Evolutionary conservation across 2,888 invertebrate genomes (phyloP), one percentile per base, ranked within the genome.

Genomic region (Polietes domitor): DNA sequence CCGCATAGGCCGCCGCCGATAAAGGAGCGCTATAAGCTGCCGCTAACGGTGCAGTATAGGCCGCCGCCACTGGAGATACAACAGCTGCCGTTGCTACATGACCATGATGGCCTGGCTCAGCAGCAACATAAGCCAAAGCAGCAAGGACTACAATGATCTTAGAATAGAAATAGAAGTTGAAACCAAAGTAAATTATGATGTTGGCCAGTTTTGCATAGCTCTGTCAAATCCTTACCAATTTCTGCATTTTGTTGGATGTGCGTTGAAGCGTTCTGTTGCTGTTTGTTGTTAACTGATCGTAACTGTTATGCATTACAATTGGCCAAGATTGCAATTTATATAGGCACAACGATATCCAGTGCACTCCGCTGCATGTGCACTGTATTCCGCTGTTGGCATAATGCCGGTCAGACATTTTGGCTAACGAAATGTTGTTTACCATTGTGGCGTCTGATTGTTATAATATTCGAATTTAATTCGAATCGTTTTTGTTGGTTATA

Each of bases 391-490:
- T 55, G 63, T 84, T 84, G 84, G 84, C 81, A 81, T n/a, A 24
- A 21, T 81, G 84, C 82, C 84, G 71, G 6, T 17, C 53, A 78
- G 81, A 75, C 75, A 72, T 73, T 63, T 84, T 84, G 82, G 82
- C 78, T 63, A 9, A 2, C 47, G 5, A n/a, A 47, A 47, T 15
- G 3, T 37, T 47, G n/a, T 47, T 47, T 7, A 47, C 47, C n/a
- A 58, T 15, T 19, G 12, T 10, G 15, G 9, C 17, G 63, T 15
- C 9, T 72, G 4, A 12, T 70, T 32, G 10, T n/a, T 77, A 17
- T 65, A 50, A 4, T 61, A n/a, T n/a, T n/a, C n/a, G n/a, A n/a
- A n/a, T n/a, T n/a, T n/a, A n/a, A n/a, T 37, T 37, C 19, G 9
- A 28, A 9, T 19, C 26, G n/a, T 17, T 53, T 68, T 70, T 21